These are phyloP conservation scores for Nothoprocta perdicaria DNA, from an alignment of 2,113 vertebrate genomes.

Conservation along the genomic window DNA sequence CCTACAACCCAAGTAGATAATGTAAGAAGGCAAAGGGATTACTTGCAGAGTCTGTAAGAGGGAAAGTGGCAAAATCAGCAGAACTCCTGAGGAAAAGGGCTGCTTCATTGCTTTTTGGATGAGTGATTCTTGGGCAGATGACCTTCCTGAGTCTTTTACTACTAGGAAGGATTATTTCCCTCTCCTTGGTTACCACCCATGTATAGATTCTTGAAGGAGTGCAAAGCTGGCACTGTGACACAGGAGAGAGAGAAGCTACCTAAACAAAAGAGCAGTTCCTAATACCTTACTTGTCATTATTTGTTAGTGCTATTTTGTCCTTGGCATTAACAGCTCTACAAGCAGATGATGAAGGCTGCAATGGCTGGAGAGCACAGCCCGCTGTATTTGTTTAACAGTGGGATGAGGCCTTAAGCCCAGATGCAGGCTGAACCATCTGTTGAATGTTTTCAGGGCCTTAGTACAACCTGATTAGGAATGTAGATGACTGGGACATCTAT, in stretches of 20 bases:
- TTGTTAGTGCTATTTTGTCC: slow-evolving; percentile 3
- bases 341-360: background rate
- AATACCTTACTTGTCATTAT: background rate
- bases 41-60: background rate
- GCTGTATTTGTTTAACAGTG: background rate
- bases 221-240: background rate
- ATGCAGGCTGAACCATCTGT: background rate
- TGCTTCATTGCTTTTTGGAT: background rate
- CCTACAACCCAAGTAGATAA: background rate
- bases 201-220: background rate
- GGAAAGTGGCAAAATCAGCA: background rate
- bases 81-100: background rate
- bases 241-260: background rate
- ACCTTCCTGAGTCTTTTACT: background rate
- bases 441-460: background rate
- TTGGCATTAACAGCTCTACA: background rate
- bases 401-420: background rate
- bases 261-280: background rate
- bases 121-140: background rate
- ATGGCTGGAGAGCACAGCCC: background rate
- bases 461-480: background rate
- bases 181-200: background rate
- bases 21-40: background rate
- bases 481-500: background rate
- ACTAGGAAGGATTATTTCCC: background rate